Conservation (phyloP, 2,797 vertebrate species). For the Tapera naevia region DNA sequence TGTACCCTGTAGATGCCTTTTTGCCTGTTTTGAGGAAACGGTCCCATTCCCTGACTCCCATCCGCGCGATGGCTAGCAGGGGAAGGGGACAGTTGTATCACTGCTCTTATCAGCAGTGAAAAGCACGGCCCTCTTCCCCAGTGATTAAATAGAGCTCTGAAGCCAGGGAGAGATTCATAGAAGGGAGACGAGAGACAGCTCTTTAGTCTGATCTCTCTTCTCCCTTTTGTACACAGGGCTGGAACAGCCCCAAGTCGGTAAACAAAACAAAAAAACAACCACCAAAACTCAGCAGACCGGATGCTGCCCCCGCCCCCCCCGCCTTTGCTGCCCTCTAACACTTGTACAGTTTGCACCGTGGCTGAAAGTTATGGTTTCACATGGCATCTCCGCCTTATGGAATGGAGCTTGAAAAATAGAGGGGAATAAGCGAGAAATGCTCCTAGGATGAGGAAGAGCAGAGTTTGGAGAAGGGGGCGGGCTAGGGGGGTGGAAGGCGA, state of each 20-base stretch:
- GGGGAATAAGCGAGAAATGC: not conserved
- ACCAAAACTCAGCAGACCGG: slow-evolving; percentile 27
- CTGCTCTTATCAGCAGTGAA: not conserved
- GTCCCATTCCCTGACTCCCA: not conserved
- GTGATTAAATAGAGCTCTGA: not conserved
- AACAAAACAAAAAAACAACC: slow-evolving; percentile 41
- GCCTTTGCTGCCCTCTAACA: not conserved
- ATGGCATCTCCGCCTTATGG: not conserved
- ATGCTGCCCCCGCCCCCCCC: not conserved
- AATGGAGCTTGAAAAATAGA: not conserved
- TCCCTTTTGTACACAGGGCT: not conserved
- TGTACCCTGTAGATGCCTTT: not conserved
- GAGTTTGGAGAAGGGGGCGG: not conserved
- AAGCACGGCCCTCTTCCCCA: not conserved
- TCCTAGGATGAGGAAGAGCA: not conserved
- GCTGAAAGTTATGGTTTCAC: slow-evolving; percentile 10
- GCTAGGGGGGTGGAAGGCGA: not conserved
- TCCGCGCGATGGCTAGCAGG: not conserved
- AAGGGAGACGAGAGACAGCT: not conserved
- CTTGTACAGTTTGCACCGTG: not conserved
- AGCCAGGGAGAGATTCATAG: not conserved
- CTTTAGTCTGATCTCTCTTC: not conserved
- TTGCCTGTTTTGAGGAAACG: not conserved
- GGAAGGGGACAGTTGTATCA: not conserved
- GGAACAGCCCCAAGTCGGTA: slow-evolving; percentile 21